These are phyloP conservation scores for Drosophila incognita DNA, from an alignment of 2,888 invertebrate species.

Conservation along the genomic window DNA sequence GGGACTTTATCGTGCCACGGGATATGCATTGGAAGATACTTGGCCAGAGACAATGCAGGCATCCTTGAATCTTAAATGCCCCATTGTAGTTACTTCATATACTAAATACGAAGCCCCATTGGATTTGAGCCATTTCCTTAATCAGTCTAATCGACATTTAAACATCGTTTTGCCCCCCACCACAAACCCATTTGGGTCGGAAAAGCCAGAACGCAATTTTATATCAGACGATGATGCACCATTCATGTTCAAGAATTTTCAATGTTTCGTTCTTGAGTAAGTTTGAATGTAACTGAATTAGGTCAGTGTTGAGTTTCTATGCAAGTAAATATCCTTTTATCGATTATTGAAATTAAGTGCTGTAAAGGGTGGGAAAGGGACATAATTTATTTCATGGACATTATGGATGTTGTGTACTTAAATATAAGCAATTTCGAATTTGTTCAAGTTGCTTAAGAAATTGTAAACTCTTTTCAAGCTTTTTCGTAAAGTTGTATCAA, in stretches of 20 bases:
- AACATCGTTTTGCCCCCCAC: constrained; percentile 86
- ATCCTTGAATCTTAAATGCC: constrained; percentile 86
- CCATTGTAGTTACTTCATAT: constrained; percentile 89
- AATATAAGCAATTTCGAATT: background rate
- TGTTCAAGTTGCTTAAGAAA: background rate
- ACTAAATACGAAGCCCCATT: constrained; percentile 88
- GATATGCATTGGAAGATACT: constrained; percentile 87
- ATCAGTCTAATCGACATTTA: constrained; percentile 85
- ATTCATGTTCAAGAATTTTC: constrained; percentile 90
- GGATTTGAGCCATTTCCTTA: constrained; percentile 87
- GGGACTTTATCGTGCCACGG: constrained; percentile 89
- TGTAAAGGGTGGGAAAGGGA: background rate
- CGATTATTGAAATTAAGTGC: constrained; percentile 1
- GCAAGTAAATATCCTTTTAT: constrained; percentile 8
- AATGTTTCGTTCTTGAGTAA: constrained; percentile 86
- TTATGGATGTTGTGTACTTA: background rate
- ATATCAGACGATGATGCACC: constrained; percentile 90
- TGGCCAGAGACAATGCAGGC: constrained; percentile 89
- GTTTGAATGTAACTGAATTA: background rate
- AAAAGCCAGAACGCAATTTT: constrained; percentile 90
- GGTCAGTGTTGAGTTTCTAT: background rate
- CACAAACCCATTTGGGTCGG: constrained; percentile 89
- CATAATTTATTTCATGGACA: background rate
- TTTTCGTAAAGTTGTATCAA: background rate
- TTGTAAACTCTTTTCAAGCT: background rate